These are phyloP conservation scores for Habroteleia sp. DNA, from an alignment of 2,888 invertebrate genomes.

Conservation along the genomic window DNA sequence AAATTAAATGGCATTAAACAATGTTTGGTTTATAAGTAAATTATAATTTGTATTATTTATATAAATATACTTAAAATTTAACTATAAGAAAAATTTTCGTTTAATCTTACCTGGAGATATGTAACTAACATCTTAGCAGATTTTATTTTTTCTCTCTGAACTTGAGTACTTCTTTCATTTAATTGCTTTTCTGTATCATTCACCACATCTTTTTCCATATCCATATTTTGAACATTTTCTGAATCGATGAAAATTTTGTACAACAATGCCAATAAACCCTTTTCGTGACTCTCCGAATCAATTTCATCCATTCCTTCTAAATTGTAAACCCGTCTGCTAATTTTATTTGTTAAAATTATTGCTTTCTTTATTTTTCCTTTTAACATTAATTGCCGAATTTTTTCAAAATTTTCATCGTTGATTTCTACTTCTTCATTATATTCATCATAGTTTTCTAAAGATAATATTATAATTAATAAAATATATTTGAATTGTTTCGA, in stretches of 20 bases:
- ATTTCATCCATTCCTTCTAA: constrained; percentile 65
- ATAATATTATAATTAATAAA: constrained; percentile 1
- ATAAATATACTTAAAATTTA: constrained; percentile 1
- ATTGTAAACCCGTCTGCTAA: constrained; percentile 62
- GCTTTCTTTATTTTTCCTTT: constrained; percentile 71
- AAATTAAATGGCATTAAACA: not conserved
- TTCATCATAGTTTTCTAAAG: constrained; percentile 61
- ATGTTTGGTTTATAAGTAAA: too few species aligned
- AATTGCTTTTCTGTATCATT: constrained; percentile 52
- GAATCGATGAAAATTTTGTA: constrained; percentile 76
- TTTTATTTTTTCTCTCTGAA: constrained; percentile 82
- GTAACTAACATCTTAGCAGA: constrained; percentile 85
- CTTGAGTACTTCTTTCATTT: constrained; percentile 78
- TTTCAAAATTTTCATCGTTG: constrained; percentile 71
- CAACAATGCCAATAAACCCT: constrained; percentile 38
- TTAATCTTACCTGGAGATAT: constrained; percentile 85
- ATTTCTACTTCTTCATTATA: constrained; percentile 65
- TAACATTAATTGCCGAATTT: constrained; percentile 74
- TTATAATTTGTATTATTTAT: too few species aligned
- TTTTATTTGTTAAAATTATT: constrained; percentile 65
- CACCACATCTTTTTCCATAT: constrained; percentile 64
- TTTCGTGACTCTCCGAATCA: constrained; percentile 30
- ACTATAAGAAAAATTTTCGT: too few species aligned
- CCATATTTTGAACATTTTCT: constrained; percentile 64
- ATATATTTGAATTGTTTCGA: constrained; percentile 2